Base-by-base conservation (phyloP, 2,888 invertebrate genomes). In the Rapana venosa region DNA sequence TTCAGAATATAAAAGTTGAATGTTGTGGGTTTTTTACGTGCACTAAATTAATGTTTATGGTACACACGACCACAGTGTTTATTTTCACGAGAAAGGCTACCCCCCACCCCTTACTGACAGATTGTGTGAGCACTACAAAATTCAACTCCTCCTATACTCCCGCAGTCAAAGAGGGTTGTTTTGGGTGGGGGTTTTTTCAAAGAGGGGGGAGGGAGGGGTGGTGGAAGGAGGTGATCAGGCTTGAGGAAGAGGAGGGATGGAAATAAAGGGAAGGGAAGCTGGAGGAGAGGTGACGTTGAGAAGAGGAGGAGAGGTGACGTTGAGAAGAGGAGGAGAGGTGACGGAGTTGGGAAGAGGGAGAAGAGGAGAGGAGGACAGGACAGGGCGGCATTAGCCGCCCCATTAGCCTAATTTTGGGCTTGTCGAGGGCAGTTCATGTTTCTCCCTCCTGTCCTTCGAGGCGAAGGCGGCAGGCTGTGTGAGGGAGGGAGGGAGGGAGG, bases 321-420 rank as follows among this genome's bases (percentile, higher is more conserved):
- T 26, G 32, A 35, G 47, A n/a, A 35, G 20, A 20, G 20, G 47
- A 56, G 17, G n/a, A 74, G 74, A 58, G 83, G 70, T 36, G 61
- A 77, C 66, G 86, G 32, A 74, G 81, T 79, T 22, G 77, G 47
- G 79, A 0, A 8, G 74, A 2, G 56, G 35, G 79, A 61, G 79
- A 26, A 58, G 47, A 87, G 1, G 32, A 81, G 74, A 6, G 90
- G 74, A 6, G 56, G 17, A 35, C 2, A 32, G 79, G 35, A 35
- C 35, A 35, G 35, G 17, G 35, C 5, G 79, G 35, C 79, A 79
- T 79, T 79, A 79, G 79, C 35, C 79, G 79, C 79, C 32, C 32
- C 79, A 79, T 79, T 79, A 79, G 79, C 79, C 35, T 79, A 35
- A 79, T 79, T 79, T 35, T 32, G 35, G 32, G n/a, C 79, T 79